These are phyloP conservation scores for Andrena fulva DNA, from an alignment of 2,888 invertebrate species.

Conservation along the genomic window DNA sequence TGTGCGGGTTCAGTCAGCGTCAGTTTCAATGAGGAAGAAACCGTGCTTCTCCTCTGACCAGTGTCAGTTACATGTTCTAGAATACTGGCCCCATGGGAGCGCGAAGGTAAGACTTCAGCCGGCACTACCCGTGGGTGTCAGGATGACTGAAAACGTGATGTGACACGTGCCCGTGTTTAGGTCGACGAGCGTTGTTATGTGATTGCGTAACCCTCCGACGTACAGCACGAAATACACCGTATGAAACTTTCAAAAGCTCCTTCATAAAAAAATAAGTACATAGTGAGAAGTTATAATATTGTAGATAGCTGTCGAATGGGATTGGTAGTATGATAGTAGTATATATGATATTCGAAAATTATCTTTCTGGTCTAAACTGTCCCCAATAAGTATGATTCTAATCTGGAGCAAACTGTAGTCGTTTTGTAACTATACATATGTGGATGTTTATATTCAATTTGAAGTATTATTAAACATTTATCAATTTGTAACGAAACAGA, in stretches of 20 bases:
- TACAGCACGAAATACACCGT: neutral
- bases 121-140: constrained; percentile 60
- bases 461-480: neutral
- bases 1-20: constrained; percentile 73
- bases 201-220: constrained; percentile 48
- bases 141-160: constrained; percentile 63
- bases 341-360: too few species aligned
- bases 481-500: neutral
- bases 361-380: too few species aligned
- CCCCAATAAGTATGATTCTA: too few species aligned
- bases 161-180: constrained; percentile 64
- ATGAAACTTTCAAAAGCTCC: constrained; percentile 20
- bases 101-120: constrained; percentile 64
- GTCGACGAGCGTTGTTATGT: constrained; percentile 64
- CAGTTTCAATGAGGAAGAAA: constrained; percentile 81
- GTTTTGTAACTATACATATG: too few species aligned
- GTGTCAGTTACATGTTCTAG: constrained; percentile 81
- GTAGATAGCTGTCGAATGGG: neutral
- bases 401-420: too few species aligned
- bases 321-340: neutral
- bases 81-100: constrained; percentile 80
- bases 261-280: neutral
- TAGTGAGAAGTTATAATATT: neutral
- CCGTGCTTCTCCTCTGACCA: constrained; percentile 76
- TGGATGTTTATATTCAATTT: too few species aligned